A percentile compares a stretch with the other conserved stretches of the same genome.
phyloP scores from a whole-genome alignment of 2,888 invertebrate species.

The Cheilosia urbana region DNA sequence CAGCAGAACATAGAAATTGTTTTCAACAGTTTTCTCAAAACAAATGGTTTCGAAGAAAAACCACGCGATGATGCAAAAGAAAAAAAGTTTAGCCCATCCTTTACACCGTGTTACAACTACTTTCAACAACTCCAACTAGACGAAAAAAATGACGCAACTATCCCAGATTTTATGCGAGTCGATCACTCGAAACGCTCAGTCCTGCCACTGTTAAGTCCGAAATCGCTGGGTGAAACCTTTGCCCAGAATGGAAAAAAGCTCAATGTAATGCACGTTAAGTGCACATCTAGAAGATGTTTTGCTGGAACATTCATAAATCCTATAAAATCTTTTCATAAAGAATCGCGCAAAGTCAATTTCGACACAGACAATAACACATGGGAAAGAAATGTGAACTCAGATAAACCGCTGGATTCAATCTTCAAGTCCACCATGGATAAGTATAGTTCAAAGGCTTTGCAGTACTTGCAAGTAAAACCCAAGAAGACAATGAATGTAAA shows the following conservation, averaged over 20 bases:
- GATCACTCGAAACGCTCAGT: slow-evolving; percentile 79
- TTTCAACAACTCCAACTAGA: slow-evolving; percentile 76
- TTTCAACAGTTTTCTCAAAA: slow-evolving; percentile 78
- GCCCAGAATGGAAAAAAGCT: slow-evolving; percentile 70
- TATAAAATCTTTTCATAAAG: not conserved
- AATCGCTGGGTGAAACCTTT: slow-evolving; percentile 77
- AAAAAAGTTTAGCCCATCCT: slow-evolving; percentile 78
- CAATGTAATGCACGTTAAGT: slow-evolving; percentile 76
- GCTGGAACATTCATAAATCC: slow-evolving; percentile 78
- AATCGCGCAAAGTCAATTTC: slow-evolving; percentile 76
- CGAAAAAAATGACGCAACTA: slow-evolving; percentile 39
- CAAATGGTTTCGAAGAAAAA: slow-evolving; percentile 26
- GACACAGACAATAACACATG: slow-evolving; percentile 78
- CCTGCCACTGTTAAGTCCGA: slow-evolving; percentile 77
- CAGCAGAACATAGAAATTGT: slow-evolving; percentile 77
- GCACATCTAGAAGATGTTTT: slow-evolving; percentile 71
- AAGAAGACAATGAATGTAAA: not conserved
- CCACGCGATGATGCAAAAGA: slow-evolving; percentile 36
- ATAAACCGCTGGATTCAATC: slow-evolving; percentile 35
- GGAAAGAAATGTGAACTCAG: slow-evolving; percentile 75
- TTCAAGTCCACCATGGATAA: slow-evolving; percentile 29
- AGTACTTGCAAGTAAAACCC: not conserved
- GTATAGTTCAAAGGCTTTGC: not conserved
- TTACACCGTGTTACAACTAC: slow-evolving; percentile 80
- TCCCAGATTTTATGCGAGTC: slow-evolving; percentile 79